Conservation (phyloP, 2,797 vertebrate genomes). For the Petrocephalus sullivani region DNA sequence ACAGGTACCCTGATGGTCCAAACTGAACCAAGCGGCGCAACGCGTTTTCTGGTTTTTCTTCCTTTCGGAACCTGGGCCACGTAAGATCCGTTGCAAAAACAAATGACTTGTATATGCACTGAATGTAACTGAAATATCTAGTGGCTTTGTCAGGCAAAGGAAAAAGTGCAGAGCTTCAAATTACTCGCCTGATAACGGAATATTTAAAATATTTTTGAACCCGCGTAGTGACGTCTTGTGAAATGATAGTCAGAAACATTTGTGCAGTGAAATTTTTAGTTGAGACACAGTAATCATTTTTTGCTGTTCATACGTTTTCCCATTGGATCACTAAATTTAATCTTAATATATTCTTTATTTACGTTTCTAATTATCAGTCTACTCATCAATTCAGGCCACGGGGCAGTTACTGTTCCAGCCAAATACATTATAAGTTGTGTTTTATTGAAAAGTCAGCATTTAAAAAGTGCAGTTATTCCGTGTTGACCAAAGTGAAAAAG, state of each 20-base stretch:
- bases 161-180: background rate
- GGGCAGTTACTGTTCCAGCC: background rate
- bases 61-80: background rate
- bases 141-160: background rate
- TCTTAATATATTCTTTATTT: background rate
- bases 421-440: background rate
- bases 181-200: background rate
- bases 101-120: background rate
- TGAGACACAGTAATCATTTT: background rate
- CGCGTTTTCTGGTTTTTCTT: background rate
- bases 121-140: background rate
- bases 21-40: background rate
- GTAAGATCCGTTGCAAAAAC: background rate
- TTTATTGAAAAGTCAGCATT: background rate
- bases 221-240: background rate
- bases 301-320: background rate
- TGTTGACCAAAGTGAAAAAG: background rate
- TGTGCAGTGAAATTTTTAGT: too few relatives aligned
- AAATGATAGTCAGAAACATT: too few relatives aligned
- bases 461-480: background rate
- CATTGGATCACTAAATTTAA: background rate
- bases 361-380: background rate
- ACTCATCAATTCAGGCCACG: background rate
- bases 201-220: background rate
- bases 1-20: conserved; percentile 43